Base-by-base conservation (phyloP, 2,797 vertebrate species). In the Anguilla megastoma region DNA sequence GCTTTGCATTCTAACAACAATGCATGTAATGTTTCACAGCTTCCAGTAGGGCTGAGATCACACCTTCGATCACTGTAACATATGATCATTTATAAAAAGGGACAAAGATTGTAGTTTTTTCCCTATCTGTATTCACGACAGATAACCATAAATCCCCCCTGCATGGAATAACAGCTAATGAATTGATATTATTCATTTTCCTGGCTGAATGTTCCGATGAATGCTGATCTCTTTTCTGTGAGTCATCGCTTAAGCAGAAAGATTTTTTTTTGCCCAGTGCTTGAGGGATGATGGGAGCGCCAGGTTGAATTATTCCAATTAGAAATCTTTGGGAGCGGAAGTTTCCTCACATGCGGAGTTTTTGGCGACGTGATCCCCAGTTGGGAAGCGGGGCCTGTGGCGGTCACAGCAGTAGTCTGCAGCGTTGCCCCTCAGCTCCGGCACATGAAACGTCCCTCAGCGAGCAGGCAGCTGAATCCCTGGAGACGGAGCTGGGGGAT, bases 161-260 rank as follows among this genome's bases (percentile, higher is more conserved):
- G 79, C 41, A 48, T 50, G 45, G 50, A 48, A 82, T 82, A n/a
- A 82, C 45, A n/a, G 41, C 24, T 50, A 82, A 50, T 82, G 5
- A 48, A 82, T 48, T 82, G 18, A 82, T 50, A 82, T 82, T 82
- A 82, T 82, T 82, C 45, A 82, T 82, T 82, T 80, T n/a, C 45
- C 79, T 24, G 79, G 6, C 45, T 48, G 79, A 82, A 50, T 50
- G 45, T 50, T 48, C 79, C 24, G 41, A 82, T 82, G 79, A 82
- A 24, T 82, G 79, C 79, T 24, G 41, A 24, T 82, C 45, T 82
- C 45, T 50, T n/a, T 82, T 7, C 41, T 50, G 41, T n/a, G 41
- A 82, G 41, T 50, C 79, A 50, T 82, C 12, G 24, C 18, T 82
- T 82, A 50, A 7, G 45, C 79, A n/a, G 79, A 27, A 24, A n/a